Evolutionary conservation across 2,113 vertebrate genomes (phyloP).

Genomic region (Micronycteris hirsuta): DNA sequence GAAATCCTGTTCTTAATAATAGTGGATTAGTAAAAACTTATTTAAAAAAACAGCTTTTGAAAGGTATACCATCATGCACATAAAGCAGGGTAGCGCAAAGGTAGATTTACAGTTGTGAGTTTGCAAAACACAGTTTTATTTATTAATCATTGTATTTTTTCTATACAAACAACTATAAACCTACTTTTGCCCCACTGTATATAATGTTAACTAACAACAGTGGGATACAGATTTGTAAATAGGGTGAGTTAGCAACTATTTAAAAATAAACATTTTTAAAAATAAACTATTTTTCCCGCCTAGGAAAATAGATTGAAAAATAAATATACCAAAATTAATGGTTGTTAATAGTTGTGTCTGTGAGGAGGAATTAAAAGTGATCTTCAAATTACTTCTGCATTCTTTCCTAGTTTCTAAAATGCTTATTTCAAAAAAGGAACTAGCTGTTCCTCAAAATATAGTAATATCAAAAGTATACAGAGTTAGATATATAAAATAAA

Average conservation of each 20-base stretch:
- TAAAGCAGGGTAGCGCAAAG: not conserved
- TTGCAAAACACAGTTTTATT: not conserved
- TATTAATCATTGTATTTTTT: not conserved
- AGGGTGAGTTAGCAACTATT: not conserved
- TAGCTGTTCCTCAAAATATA: not conserved
- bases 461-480: not conserved
- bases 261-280: not conserved
- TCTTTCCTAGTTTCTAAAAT: constrained; percentile 8
- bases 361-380: not conserved
- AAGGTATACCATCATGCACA: not conserved
- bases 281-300: not conserved
- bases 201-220: not conserved
- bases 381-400: not conserved
- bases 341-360: not conserved
- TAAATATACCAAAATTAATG: not conserved
- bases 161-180: not conserved
- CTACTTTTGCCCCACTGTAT: not conserved
- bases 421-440: not conserved
- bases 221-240: not conserved
- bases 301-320: not conserved
- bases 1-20: not conserved
- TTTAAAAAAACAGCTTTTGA: not conserved
- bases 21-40: not conserved
- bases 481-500: not conserved
- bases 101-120: not conserved